Conservation (phyloP, 2,113 vertebrate genomes). For the Dasypus novemcinctus region DNA sequence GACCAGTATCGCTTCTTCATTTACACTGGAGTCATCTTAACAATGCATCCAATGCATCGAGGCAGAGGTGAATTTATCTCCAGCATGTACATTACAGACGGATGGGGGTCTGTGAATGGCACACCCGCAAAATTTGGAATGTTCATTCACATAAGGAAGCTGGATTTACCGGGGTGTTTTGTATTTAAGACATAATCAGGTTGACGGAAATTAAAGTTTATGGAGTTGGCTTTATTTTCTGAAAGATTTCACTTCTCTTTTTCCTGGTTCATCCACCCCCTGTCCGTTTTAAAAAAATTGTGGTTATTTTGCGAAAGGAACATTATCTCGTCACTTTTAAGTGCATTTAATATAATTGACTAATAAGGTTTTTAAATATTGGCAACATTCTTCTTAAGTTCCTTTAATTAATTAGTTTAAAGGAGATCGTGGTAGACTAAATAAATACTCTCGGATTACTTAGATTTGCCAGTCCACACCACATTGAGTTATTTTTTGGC, state of each 20-base stretch:
- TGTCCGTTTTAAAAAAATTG: slow-evolving; percentile 23
- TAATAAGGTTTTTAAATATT: slow-evolving; percentile 85
- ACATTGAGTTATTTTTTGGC: slow-evolving; percentile 81
- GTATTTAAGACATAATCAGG: slow-evolving; percentile 46
- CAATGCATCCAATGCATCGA: slow-evolving; percentile 87
- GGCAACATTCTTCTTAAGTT: slow-evolving; percentile 86
- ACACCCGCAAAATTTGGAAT: slow-evolving; percentile 63
- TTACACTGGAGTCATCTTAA: slow-evolving; percentile 86
- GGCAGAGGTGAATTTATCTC: slow-evolving; percentile 88
- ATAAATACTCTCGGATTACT: slow-evolving; percentile 86
- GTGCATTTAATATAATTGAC: slow-evolving; percentile 80
- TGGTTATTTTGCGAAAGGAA: slow-evolving; percentile 61
- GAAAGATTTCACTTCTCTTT: slow-evolving; percentile 52
- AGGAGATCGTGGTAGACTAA: slow-evolving; percentile 83
- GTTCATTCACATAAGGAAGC: slow-evolving; percentile 54
- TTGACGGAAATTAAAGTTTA: slow-evolving; percentile 71
- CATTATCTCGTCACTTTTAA: slow-evolving; percentile 81
- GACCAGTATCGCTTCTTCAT: slow-evolving; percentile 85
- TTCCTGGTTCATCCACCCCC: not conserved
- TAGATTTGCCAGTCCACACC: slow-evolving; percentile 81
- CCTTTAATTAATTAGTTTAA: slow-evolving; percentile 91
- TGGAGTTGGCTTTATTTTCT: slow-evolving; percentile 71
- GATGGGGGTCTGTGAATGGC: slow-evolving; percentile 78
- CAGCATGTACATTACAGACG: slow-evolving; percentile 72
- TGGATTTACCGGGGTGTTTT: slow-evolving; percentile 64